Evolutionary conservation across 2,888 invertebrate species (phyloP).

Genomic region (Odontomyia ornata): DNA sequence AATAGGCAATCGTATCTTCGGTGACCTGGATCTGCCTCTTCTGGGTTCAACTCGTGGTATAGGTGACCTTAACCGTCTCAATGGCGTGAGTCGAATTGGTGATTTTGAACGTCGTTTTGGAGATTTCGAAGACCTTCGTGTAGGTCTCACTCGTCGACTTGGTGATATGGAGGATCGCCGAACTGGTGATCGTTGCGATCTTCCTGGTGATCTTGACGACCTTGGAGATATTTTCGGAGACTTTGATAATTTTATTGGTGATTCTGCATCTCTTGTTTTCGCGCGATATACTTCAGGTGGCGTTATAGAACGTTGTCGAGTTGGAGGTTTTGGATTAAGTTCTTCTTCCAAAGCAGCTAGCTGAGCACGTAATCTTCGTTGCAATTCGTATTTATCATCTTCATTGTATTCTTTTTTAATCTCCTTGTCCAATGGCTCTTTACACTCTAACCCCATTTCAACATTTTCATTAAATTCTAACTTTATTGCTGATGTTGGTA

Average conservation of each 20-base stretch:
- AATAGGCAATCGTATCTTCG: too few species aligned
- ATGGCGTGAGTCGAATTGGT: too few species aligned
- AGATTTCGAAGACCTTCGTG: neutral
- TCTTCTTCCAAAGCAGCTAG: neutral
- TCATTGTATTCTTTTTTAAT: neutral
- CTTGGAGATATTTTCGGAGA: neutral
- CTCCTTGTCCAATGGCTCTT: too few species aligned
- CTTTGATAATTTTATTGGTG: neutral
- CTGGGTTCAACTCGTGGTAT: too few species aligned
- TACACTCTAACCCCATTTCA: too few species aligned
- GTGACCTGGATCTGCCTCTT: too few species aligned
- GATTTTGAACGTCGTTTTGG: conserved; percentile 7
- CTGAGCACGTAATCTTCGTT: neutral
- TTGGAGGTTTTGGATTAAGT: neutral
- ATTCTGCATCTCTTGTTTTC: neutral
- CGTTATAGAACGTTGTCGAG: neutral
- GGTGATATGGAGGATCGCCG: conserved; percentile 10
- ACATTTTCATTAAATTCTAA: neutral
- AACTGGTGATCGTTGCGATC: too few species aligned
- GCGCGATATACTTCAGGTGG: neutral
- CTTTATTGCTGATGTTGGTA: neutral
- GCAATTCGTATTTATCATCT: neutral
- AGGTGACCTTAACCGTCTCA: too few species aligned
- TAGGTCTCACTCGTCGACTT: neutral
- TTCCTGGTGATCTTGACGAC: neutral